These are phyloP conservation scores for Nothobranchius kuhntae DNA, from an alignment of 2,113 vertebrate genomes.

Conservation along the genomic window DNA sequence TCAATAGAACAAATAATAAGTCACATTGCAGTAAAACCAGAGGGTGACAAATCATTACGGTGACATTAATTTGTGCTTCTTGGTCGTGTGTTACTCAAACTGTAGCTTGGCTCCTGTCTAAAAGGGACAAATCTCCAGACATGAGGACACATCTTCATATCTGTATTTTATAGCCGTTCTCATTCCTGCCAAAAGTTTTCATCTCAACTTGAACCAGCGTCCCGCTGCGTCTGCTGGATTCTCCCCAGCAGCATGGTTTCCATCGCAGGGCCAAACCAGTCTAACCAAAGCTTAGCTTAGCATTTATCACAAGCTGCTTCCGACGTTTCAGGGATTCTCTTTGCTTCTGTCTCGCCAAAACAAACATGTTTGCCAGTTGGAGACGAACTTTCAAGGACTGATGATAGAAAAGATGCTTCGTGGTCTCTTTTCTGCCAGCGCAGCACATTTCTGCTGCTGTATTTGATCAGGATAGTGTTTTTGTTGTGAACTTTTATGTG, in stretches of 20 bases:
- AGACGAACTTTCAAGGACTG: neutral
- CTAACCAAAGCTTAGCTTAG: constrained; percentile 47
- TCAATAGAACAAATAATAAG: constrained; percentile 40
- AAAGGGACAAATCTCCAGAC: constrained; percentile 46
- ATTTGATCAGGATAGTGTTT: no score
- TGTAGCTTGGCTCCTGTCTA: constrained; percentile 5
- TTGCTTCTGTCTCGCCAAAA: constrained; percentile 26
- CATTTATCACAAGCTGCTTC: constrained; percentile 50
- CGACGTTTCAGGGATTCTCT: constrained; percentile 65
- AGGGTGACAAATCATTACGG: constrained; percentile 23
- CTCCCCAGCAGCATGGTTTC: constrained; percentile 53
- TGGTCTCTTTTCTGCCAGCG: constrained; percentile 27
- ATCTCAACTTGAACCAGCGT: constrained; percentile 54
- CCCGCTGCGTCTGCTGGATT: constrained; percentile 54
- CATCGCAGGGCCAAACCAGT: constrained; percentile 44
- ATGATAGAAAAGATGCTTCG: neutral
- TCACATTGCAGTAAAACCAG: constrained; percentile 6
- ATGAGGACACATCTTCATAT: constrained; percentile 65
- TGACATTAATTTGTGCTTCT: neutral
- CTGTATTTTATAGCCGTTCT: constrained; percentile 50
- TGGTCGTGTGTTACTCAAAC: neutral
- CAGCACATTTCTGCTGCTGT: constrained; percentile 35
- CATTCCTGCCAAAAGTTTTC: constrained; percentile 53
- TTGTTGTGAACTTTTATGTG: no score
- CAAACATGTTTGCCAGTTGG: constrained; percentile 34